Conservation (phyloP, 2,888 invertebrate genomes). For the Chironomus tentans region DNA sequence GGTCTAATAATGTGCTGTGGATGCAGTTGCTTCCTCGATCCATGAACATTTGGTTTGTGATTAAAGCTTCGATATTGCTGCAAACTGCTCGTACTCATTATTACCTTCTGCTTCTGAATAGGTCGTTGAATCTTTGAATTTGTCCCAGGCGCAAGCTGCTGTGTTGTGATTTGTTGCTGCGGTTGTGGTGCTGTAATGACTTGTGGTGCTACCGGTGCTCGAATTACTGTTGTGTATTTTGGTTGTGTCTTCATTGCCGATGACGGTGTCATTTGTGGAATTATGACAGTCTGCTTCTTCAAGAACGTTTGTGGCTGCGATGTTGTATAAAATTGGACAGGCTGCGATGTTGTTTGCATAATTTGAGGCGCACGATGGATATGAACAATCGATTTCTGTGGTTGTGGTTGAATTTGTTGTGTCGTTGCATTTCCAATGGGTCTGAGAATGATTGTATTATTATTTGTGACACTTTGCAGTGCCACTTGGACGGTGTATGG, state of each 20-base stretch:
- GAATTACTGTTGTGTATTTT: conserved; percentile 21
- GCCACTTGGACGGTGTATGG: conserved; percentile 20
- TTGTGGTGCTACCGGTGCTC: background rate
- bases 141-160: background rate
- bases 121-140: conserved; percentile 9
- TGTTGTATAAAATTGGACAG: conserved; percentile 14
- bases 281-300: conserved; percentile 19
- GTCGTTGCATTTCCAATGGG: conserved; percentile 8
- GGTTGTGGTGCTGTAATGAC: background rate
- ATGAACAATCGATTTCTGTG: conserved; percentile 19
- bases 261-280: conserved; percentile 9
- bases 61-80: conserved; percentile 20
- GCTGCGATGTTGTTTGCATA: conserved; percentile 9
- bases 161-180: background rate
- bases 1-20: conserved; percentile 24
- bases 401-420: background rate
- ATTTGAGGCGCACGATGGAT: conserved; percentile 13
- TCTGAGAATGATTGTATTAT: conserved; percentile 24
- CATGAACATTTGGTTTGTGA: conserved; percentile 2
- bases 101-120: conserved; percentile 22
- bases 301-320: background rate
- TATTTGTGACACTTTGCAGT: conserved; percentile 5
- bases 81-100: conserved; percentile 22
- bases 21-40: conserved; percentile 26
- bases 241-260: background rate